Conservation (phyloP, 1,140 invertebrate species). For the Liolophura sinensis region DNA sequence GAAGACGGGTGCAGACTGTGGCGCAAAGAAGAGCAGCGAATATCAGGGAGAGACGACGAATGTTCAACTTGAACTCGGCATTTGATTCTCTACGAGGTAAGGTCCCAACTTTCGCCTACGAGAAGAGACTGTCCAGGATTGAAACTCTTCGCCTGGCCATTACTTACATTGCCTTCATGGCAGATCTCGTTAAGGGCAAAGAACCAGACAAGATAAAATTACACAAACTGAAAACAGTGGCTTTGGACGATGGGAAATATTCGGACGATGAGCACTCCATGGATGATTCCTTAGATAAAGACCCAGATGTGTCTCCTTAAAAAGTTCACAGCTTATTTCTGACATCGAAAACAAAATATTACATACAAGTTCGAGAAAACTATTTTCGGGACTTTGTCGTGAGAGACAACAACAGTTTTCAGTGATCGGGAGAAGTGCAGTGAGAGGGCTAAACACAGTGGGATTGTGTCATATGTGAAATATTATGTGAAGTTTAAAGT, state of each 20-base stretch:
- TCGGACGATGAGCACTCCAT: too few species aligned
- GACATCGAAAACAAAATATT: too few species aligned
- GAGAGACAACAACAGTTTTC: too few species aligned
- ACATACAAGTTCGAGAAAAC: too few species aligned
- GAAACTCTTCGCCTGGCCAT: constrained; percentile 95
- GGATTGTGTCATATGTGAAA: too few species aligned
- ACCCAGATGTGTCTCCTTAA: too few species aligned
- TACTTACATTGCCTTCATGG: constrained; percentile 97
- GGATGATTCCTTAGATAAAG: too few species aligned
- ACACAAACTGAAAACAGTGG: neutral
- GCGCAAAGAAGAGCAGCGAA: constrained; percentile 48
- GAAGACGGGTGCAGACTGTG: constrained; percentile 36
- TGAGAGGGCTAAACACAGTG: too few species aligned
- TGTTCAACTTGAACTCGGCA: constrained; percentile 98
- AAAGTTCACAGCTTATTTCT: too few species aligned
- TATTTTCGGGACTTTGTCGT: too few species aligned
- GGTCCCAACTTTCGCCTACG: constrained; percentile 97
- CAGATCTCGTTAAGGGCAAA: constrained; percentile 72
- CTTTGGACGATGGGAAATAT: neutral
- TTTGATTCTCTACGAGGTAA: constrained; percentile 70
- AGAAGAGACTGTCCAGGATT: constrained; percentile 94
- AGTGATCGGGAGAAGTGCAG: too few species aligned
- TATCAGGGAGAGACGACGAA: constrained; percentile 81
- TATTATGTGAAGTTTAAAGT: too few species aligned
- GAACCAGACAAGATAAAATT: constrained; percentile 19